A percentile compares a stretch with the other conserved stretches of the same genome.
These are phyloP conservation scores for Drosophila mayri DNA, from an alignment of 1,140 invertebrate genomes.

Conservation along the genomic window DNA sequence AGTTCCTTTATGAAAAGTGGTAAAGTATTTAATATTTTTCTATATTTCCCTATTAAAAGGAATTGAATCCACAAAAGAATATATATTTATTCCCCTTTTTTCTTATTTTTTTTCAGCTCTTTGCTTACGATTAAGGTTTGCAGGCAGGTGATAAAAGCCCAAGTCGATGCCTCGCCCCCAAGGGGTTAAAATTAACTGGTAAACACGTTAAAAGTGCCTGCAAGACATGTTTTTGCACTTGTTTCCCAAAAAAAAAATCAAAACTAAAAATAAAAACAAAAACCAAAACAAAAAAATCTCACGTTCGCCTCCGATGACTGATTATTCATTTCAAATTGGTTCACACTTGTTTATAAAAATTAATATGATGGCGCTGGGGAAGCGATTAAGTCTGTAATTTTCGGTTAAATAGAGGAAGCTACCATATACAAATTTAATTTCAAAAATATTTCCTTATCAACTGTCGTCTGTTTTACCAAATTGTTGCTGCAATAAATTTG, in stretches of 20 bases:
- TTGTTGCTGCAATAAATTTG: neutral
- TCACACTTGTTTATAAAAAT: conserved; percentile 11
- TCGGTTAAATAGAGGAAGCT: conserved; percentile 1
- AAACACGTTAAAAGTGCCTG: conserved; percentile 35
- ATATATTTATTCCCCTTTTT: no score
- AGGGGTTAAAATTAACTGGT: conserved; percentile 10
- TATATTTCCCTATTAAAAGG: no score
- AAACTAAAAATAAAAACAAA: neutral
- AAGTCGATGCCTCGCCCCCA: conserved; percentile 8
- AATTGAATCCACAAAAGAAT: no score
- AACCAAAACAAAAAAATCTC: conserved; percentile 2
- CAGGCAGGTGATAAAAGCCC: conserved; percentile 29
- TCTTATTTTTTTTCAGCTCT: neutral
- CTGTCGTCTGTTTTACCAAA: neutral
- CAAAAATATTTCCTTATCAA: conserved; percentile 9
- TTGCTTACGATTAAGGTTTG: conserved; percentile 10
- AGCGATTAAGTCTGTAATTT: conserved; percentile 1
- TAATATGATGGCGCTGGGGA: neutral
- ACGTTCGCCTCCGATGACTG: neutral
- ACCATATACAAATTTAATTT: neutral
- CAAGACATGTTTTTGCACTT: conserved; percentile 12
- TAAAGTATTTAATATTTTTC: no score
- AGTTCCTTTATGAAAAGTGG: no score
- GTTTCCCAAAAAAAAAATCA: neutral
- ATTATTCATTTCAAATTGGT: conserved; percentile 1